phyloP scores from a whole-genome alignment of 2,113 vertebrate species.

The Thalassoma bifasciatum region DNA sequence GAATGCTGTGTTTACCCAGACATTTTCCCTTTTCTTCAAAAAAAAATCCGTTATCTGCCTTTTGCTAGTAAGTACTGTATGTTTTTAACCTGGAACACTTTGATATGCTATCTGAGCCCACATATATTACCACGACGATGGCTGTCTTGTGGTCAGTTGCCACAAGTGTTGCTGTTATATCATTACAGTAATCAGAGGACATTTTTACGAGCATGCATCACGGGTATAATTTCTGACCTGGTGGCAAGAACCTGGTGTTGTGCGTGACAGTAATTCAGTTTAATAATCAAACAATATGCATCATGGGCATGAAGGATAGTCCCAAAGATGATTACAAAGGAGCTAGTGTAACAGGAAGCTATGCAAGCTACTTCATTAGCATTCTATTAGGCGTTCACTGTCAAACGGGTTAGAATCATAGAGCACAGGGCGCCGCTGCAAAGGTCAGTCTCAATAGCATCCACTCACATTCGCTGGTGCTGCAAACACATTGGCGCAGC shows the following conservation, averaged over 20 bases:
- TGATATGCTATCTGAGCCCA: no score
- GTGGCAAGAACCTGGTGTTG: constrained; percentile 18
- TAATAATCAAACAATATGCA: constrained; percentile 68
- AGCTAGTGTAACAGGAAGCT: constrained; percentile 27
- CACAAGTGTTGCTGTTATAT: constrained; percentile 13
- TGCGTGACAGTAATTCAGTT: constrained; percentile 53
- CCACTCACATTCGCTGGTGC: constrained; percentile 62
- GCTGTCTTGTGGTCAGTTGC: not conserved
- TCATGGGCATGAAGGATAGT: constrained; percentile 33
- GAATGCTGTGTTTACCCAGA: no score
- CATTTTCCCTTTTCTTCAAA: no score
- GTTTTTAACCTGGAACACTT: no score
- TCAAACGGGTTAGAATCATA: constrained; percentile 74
- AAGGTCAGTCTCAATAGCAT: constrained; percentile 71
- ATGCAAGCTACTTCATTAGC: constrained; percentile 65
- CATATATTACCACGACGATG: not conserved
- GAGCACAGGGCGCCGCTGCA: constrained; percentile 56
- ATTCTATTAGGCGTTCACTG: constrained; percentile 65
- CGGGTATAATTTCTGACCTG: constrained; percentile 46
- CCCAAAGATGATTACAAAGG: constrained; percentile 59
- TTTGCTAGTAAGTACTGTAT: no score
- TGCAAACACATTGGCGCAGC: constrained; percentile 51
- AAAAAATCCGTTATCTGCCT: no score
- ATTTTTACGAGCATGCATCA: constrained; percentile 30
- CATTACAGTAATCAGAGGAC: constrained; percentile 7